phyloP scores from a whole-genome alignment of 1,140 invertebrate genomes.

The Holcopasites calliopsidis region DNA sequence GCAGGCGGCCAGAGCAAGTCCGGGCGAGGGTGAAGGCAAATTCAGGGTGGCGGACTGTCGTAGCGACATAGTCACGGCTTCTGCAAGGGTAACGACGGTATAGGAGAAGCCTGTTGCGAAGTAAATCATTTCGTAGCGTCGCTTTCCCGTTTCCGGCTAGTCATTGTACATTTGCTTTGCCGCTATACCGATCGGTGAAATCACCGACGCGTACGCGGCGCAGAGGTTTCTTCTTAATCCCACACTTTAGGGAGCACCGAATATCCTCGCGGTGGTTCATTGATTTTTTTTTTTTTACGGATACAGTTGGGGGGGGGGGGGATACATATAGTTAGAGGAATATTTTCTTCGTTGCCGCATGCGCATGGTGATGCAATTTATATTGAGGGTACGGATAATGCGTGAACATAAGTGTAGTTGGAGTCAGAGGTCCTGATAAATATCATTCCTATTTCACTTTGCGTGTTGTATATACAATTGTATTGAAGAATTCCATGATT shows the following conservation, averaged over 20 bases:
- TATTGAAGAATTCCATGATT: constrained; percentile 57
- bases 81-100: constrained; percentile 73
- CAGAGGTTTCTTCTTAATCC: constrained; percentile 23
- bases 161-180: constrained; percentile 63
- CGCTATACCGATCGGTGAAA: neutral
- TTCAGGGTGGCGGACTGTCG: constrained; percentile 51
- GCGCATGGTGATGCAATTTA: constrained; percentile 26
- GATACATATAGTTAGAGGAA: too few species aligned
- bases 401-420: too few species aligned
- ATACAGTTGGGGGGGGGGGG: too few species aligned
- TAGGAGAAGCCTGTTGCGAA: constrained; percentile 45
- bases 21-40: constrained; percentile 58
- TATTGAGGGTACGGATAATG: constrained; percentile 17
- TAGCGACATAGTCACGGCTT: constrained; percentile 67
- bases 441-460: constrained; percentile 58
- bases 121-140: constrained; percentile 46
- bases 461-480: constrained; percentile 59
- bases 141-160: constrained; percentile 60
- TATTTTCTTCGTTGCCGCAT: constrained; percentile 39
- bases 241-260: constrained; percentile 20
- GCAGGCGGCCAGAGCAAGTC: constrained; percentile 33
- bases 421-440: constrained; percentile 38
- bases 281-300: too few species aligned
- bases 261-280: constrained; percentile 9
- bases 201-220: too few species aligned